These are phyloP conservation scores for Typhlichthys subterraneus DNA, from an alignment of 2,797 vertebrate species.

Conservation along the genomic window DNA sequence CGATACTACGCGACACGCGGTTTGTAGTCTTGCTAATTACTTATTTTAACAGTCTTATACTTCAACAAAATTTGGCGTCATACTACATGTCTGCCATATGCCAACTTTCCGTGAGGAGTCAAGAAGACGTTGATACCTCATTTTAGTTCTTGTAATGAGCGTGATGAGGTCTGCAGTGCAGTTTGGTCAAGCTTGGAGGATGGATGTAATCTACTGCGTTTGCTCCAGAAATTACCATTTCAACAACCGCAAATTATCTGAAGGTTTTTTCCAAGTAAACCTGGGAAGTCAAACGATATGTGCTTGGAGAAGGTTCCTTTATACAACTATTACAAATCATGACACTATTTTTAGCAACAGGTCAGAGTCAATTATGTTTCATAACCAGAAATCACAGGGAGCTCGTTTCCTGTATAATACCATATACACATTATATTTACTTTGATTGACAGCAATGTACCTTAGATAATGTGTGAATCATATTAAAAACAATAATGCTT, in stretches of 20 bases:
- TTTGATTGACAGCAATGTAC: constrained; percentile 7
- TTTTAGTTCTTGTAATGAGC: not conserved
- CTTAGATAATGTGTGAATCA: too few relatives aligned
- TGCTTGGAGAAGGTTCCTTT: not conserved
- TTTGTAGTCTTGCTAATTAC: too few relatives aligned
- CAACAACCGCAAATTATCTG: too few relatives aligned
- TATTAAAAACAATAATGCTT: too few relatives aligned
- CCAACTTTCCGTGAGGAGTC: not conserved
- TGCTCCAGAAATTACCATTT: too few relatives aligned
- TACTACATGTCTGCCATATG: too few relatives aligned
- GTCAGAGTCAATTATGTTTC: constrained; percentile 17
- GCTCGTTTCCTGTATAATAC: not conserved
- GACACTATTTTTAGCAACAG: constrained; percentile 10
- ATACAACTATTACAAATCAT: not conserved
- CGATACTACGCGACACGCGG: too few relatives aligned
- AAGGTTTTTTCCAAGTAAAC: not conserved
- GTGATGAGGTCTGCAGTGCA: too few relatives aligned
- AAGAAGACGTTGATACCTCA: not conserved
- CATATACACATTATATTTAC: constrained; percentile 1
- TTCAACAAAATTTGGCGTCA: too few relatives aligned
- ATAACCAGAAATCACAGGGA: constrained; percentile 3
- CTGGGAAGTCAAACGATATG: not conserved
- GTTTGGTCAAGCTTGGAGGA: too few relatives aligned
- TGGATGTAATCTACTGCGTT: too few relatives aligned
- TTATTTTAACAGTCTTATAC: too few relatives aligned